Conservation (phyloP, 2,888 invertebrate genomes). For the Cheilosia grossa region DNA sequence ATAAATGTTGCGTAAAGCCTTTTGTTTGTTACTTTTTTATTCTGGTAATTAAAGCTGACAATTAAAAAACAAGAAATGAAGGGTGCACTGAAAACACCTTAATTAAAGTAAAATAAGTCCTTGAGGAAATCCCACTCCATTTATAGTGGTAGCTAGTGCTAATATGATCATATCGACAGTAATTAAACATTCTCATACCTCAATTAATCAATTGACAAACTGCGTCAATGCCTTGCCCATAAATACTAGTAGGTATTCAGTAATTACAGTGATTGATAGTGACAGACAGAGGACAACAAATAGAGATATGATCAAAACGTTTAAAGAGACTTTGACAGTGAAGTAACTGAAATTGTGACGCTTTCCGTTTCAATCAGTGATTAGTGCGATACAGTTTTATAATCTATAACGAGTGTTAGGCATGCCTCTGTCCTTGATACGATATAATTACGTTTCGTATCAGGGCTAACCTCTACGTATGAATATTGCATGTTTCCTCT, state of each 20-base stretch:
- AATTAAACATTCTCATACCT: constrained; percentile 28
- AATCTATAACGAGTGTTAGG: background rate
- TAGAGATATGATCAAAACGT: constrained; percentile 40
- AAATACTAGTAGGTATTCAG: constrained; percentile 1
- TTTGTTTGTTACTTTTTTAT: too few species aligned
- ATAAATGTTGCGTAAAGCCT: too few species aligned
- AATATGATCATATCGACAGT: constrained; percentile 15
- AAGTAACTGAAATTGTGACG: constrained; percentile 25
- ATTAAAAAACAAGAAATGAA: too few species aligned
- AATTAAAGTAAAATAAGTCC: background rate
- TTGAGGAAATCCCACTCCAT: constrained; percentile 16
- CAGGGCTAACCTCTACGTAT: background rate
- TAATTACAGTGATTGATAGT: constrained; percentile 40
- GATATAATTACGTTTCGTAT: background rate
- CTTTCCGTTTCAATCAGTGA: constrained; percentile 35
- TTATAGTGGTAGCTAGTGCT: background rate
- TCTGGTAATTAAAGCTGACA: too few species aligned
- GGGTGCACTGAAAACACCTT: background rate
- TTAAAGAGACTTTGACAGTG: constrained; percentile 34
- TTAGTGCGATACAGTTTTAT: constrained; percentile 24
- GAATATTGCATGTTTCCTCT: constrained; percentile 3
- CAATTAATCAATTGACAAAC: constrained; percentile 44
- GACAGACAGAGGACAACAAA: background rate
- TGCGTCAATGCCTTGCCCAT: constrained; percentile 35
- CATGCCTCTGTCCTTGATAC: constrained; percentile 5